Evolutionary conservation across 1,140 invertebrate genomes (phyloP), one percentile per base, ranked within the genome.

Genomic region (Pteromalus puparum): DNA sequence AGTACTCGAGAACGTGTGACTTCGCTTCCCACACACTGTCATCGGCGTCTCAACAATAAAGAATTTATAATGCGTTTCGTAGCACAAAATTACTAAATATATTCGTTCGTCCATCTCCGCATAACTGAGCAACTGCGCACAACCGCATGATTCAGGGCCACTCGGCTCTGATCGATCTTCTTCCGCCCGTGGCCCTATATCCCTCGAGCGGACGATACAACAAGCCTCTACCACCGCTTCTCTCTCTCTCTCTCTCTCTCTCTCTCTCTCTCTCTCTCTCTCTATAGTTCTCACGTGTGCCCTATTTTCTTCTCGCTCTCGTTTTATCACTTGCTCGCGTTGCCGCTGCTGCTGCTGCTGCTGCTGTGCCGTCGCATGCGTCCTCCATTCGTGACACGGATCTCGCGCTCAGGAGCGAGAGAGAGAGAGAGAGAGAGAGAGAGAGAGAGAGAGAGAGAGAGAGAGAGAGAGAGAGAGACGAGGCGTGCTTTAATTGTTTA

Each of bases 321-420:
- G 21, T 53, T 79, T 53, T 78, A 81, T 81, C 79, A 72, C 67
- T 81, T 53, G n/a, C 79, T 61, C 53, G 53, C 53, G 38, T 42
- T 61, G 53, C 21, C 18, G 53, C 53, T 61, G 15, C 48, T 53
- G 48, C 48, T 24, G 21, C 21, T n/a, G 53, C 53, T 61, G 15
- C 48, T 53, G 48, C 48, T 24, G 21, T 10, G n/a, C 46, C 38
- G 15, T 21, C 13, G n/a, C 24, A 28, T 38, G 26, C 65, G 30
- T 30, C 15, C 24, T 80, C 48, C 34, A 65, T 79, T 48, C 78
- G 38, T 72, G 42, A 70, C 67, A 72, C 18, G 65, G 65, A 72
- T 72, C 42, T 48, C 24, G 70, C 24, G 38, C n/a, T 61, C 53
- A 0, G 18, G 53, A 21, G 48, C 18, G 48, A 53, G 48, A 53